Conservation (phyloP, 2,797 vertebrate species). For the Argentina silus region DNA sequence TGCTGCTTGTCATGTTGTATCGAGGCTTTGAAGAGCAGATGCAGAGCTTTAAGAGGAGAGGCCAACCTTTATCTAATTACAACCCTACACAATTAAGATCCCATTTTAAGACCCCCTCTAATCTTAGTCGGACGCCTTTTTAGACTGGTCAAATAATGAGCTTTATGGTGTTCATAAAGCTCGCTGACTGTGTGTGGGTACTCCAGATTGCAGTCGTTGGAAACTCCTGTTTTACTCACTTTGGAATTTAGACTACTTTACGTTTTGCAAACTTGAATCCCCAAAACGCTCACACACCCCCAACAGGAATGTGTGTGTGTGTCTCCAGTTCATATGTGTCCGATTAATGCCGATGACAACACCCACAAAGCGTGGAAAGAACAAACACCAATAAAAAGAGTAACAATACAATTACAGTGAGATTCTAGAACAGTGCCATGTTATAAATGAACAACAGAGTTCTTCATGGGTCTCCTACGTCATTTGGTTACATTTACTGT, state of each 20-base stretch:
- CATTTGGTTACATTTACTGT: conserved; percentile 55
- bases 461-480: conserved; percentile 44
- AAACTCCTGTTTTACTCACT: conserved; percentile 59
- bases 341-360: conserved; percentile 69
- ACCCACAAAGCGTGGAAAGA: conserved; percentile 56
- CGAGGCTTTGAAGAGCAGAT: conserved; percentile 3
- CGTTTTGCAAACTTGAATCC: conserved; percentile 36
- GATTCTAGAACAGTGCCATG: conserved; percentile 51
- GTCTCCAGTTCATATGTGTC: conserved; percentile 54
- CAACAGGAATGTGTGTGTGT: conserved; percentile 48
- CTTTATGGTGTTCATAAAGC: conserved; percentile 43
- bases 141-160: conserved; percentile 21
- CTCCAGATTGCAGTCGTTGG: conserved; percentile 40
- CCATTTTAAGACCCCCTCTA: conserved; percentile 48
- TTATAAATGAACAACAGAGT: conserved; percentile 65
- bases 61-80: conserved; percentile 58
- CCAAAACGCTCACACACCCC: conserved; percentile 51
- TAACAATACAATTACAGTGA: conserved; percentile 58
- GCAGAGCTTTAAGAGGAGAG: conserved; percentile 37
- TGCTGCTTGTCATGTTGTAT: conserved; percentile 48
- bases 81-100: conserved; percentile 61
- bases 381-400: conserved; percentile 66
- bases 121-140: conserved; percentile 45
- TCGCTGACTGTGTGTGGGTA: conserved; percentile 21
- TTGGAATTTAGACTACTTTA: conserved; percentile 41